phyloP scores from a whole-genome alignment of 92 coral and sea anemone genomes.

The Paragorgia papillata region DNA sequence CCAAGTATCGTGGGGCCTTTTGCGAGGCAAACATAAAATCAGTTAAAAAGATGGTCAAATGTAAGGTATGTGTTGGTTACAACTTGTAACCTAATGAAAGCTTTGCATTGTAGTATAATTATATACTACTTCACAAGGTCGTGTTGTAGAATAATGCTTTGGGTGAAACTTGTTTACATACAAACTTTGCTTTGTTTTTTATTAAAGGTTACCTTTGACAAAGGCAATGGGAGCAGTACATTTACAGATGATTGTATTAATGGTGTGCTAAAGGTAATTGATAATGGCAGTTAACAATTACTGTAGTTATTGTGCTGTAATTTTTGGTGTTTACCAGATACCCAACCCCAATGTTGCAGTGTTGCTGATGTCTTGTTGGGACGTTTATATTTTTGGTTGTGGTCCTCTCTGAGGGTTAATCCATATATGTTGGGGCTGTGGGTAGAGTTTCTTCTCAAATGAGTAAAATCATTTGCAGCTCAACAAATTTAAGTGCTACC shows the following conservation, averaged over 20 bases:
- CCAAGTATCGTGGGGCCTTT: slow-evolving; percentile 97
- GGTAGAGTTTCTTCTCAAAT: too few relatives aligned
- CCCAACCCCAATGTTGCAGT: too few relatives aligned
- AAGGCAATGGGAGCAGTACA: slow-evolving; percentile 78
- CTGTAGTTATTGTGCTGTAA: too few relatives aligned
- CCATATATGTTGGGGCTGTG: slow-evolving; percentile 6
- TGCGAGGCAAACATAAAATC: slow-evolving; percentile 97
- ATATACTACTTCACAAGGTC: too few relatives aligned
- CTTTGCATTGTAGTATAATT: too few relatives aligned
- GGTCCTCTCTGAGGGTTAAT: background rate
- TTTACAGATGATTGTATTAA: slow-evolving; percentile 89
- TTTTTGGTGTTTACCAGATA: too few relatives aligned
- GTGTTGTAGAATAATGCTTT: too few relatives aligned
- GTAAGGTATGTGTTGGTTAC: slow-evolving; percentile 81
- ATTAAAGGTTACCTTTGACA: slow-evolving; percentile 76
- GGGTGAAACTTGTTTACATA: background rate
- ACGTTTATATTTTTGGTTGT: background rate
- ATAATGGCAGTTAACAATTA: background rate
- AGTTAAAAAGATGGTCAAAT: slow-evolving; percentile 93
- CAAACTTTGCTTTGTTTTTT: slow-evolving; percentile 5
- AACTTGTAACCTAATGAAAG: too few relatives aligned
- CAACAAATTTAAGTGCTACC: too few relatives aligned
- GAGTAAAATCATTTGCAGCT: too few relatives aligned
- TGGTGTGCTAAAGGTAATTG: slow-evolving; percentile 79
- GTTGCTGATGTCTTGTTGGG: too few relatives aligned